Percentiles rank a stretch among this genome's conserved stretches.
phyloP scores from a whole-genome alignment of 2,797 vertebrate species.

The Petrocephalus sullivani region DNA sequence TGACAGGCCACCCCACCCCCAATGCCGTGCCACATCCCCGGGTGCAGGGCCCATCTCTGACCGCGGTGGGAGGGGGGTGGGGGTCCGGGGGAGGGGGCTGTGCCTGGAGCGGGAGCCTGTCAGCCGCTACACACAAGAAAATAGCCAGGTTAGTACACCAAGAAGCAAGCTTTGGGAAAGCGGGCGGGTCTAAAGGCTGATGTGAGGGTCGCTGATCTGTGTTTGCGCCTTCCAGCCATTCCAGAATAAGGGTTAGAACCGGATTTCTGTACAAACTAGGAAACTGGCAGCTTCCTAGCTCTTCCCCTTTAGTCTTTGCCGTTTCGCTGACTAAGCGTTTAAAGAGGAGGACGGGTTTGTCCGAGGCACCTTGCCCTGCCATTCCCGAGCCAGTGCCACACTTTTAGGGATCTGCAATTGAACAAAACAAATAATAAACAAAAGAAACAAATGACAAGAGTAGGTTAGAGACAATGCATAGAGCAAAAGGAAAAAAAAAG shows the following conservation, averaged over 20 bases:
- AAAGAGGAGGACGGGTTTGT: slow-evolving; percentile 53
- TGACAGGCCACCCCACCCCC: background rate
- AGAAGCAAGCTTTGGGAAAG: slow-evolving; percentile 62
- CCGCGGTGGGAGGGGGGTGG: slow-evolving; percentile 39
- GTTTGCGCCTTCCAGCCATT: slow-evolving; percentile 34
- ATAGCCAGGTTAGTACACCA: slow-evolving; percentile 57
- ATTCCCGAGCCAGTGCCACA: slow-evolving; percentile 70
- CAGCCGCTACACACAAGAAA: slow-evolving; percentile 37
- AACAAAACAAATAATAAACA: slow-evolving; percentile 58
- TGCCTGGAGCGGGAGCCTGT: slow-evolving; percentile 36
- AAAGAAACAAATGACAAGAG: slow-evolving; percentile 39
- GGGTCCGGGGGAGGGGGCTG: background rate
- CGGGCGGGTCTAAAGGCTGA: slow-evolving; percentile 27
- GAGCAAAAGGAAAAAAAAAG: slow-evolving; percentile 23
- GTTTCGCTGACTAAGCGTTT: slow-evolving; percentile 44
- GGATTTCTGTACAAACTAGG: slow-evolving; percentile 28
- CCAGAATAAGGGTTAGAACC: slow-evolving; percentile 33
- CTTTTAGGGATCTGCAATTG: slow-evolving; percentile 93
- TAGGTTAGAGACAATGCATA: slow-evolving; percentile 27
- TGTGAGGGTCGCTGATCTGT: slow-evolving; percentile 40
- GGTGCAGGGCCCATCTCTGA: slow-evolving; percentile 54
- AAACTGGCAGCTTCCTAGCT: slow-evolving; percentile 43
- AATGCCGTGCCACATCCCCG: background rate
- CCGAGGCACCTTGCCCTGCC: slow-evolving; percentile 77
- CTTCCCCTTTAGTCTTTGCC: slow-evolving; percentile 37